Evolutionary conservation across 2,797 vertebrate genomes (phyloP), one percentile per base, ranked within the genome.

Genomic region (Petrocephalus schoutedeni): DNA sequence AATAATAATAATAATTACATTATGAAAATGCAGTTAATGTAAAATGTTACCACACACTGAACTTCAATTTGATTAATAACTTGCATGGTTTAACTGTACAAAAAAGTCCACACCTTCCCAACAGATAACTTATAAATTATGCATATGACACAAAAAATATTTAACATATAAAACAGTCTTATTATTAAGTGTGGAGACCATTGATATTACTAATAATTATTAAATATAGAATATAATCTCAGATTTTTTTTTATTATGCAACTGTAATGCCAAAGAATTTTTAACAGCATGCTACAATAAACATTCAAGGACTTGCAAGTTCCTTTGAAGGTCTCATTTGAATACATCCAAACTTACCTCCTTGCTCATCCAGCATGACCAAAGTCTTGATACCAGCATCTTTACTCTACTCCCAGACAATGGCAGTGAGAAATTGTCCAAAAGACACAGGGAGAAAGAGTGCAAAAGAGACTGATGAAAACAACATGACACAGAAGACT

Each of bases 341-440:
- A 71, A 71, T 51, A 82, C 58, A 82, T 67, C 28, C 10, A 71
- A 53, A 54, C 98, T 98, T 97, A 99, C 98, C 97, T 98, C 98
- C 98, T 96, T 99, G 98, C 94, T 99, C 98, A 96, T 99, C 97
- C 98, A 99, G 96, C 98, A 99, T 99, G 96, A 99, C 98, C 97
- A 99, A 96, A 96, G 98, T 99, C 95, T 98, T 98, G 97, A 99
- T 99, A 94, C 98, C 98, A 93, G 98, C 98, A 98, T 99, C 98
- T 98, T 99, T 99, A 96, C 98, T 99, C 98, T 99, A 96, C 54
- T 94, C 93, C 91, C 94, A 93, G 92, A 88, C 86, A 95, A 93
- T 93, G 93, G 93, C 92, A 95, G 93, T 91, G 95, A 94, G 93
- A 92, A 71, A 74, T 90, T 54, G 5, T 21, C 32, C 82, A 94